phyloP scores from a whole-genome alignment of 1,140 invertebrate species.

The Helicoverpa armigera region DNA sequence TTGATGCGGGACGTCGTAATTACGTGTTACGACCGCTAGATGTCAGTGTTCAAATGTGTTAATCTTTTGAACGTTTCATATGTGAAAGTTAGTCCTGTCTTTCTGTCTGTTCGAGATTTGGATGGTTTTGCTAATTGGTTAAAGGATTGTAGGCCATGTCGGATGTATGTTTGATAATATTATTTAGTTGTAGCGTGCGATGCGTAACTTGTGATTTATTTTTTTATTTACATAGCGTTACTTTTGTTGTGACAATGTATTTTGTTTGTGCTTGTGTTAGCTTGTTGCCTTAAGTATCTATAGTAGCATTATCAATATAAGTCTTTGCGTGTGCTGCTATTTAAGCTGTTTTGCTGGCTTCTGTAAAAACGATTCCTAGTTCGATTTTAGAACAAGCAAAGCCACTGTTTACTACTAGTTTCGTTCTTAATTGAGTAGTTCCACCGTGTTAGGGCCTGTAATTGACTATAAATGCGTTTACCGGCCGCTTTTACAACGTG shows the following conservation, averaged over 20 bases:
- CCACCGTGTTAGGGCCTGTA: neutral
- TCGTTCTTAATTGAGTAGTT: neutral
- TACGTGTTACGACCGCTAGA: slow-evolving; percentile 31
- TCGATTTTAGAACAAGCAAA: neutral
- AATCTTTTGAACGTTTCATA: slow-evolving; percentile 5
- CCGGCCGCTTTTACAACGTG: neutral
- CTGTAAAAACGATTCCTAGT: neutral
- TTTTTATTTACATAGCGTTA: too few relatives aligned
- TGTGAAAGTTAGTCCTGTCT: slow-evolving; percentile 4
- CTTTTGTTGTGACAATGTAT: too few relatives aligned
- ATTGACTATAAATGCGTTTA: neutral
- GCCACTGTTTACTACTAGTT: neutral
- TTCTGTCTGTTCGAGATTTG: neutral
- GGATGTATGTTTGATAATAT: too few relatives aligned
- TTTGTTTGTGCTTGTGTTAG: too few relatives aligned
- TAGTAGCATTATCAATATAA: too few relatives aligned
- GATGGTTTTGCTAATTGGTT: neutral
- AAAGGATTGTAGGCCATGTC: too few relatives aligned
- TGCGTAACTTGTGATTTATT: too few relatives aligned
- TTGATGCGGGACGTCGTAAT: slow-evolving; percentile 30
- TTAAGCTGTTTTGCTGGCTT: too few relatives aligned
- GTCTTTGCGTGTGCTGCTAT: too few relatives aligned
- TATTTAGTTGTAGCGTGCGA: too few relatives aligned
- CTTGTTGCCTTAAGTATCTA: too few relatives aligned
- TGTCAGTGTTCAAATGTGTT: slow-evolving; percentile 18